Evolutionary conservation across 2,888 invertebrate genomes (phyloP).

Genomic region (Drosophila heteroneura): DNA sequence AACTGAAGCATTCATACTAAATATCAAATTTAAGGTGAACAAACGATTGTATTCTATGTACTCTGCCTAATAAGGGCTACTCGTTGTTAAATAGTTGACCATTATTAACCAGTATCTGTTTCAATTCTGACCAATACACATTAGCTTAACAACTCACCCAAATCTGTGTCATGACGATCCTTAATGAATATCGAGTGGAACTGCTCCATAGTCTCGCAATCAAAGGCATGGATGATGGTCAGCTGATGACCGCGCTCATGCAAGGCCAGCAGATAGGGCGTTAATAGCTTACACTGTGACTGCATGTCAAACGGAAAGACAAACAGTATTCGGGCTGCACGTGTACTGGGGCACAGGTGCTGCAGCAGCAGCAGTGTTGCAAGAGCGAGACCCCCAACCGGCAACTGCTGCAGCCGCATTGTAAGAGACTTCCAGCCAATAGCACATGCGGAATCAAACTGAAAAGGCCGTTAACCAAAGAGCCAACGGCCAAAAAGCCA

Average conservation of each 20-base stretch:
- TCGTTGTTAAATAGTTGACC: not conserved
- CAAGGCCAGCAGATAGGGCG: conserved; percentile 76
- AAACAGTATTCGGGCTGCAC: conserved; percentile 51
- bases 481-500: not conserved
- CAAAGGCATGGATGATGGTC: conserved; percentile 79
- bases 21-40: not conserved
- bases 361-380: conserved; percentile 7
- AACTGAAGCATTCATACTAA: not conserved
- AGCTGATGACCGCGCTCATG: conserved; percentile 83
- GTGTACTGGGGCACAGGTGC: not conserved
- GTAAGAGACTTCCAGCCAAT: conserved; percentile 2
- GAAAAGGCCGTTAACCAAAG: not conserved
- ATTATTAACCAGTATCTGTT: not conserved
- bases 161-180: conserved; percentile 15
- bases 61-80: not conserved
- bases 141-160: conserved; percentile 26
- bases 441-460: conserved; percentile 28
- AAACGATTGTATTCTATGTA: not conserved
- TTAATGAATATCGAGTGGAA: conserved; percentile 39
- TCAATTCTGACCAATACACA: not conserved
- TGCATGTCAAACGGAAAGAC: conserved; percentile 64
- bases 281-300: conserved; percentile 76
- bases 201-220: conserved; percentile 33
- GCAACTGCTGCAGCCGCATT: conserved; percentile 36
- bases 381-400: conserved; percentile 12